Evolutionary conservation across 2,113 vertebrate genomes (phyloP).

Genomic region (Hyperoodon ampullatus): DNA sequence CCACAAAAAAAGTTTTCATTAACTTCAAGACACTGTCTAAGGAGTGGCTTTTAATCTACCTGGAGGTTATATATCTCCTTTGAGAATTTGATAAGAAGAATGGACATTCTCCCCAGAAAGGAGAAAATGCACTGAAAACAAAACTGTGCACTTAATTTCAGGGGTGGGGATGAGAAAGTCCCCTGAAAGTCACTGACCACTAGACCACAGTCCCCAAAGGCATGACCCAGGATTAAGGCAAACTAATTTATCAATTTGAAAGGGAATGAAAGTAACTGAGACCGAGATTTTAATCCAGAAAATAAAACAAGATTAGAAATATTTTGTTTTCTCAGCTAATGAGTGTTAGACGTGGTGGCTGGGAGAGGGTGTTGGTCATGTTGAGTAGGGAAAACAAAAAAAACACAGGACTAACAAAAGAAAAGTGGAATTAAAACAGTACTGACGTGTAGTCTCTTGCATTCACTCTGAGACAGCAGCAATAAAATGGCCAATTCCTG

Average conservation of each 20-base stretch:
- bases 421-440: background rate
- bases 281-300: constrained; percentile 29
- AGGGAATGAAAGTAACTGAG: background rate
- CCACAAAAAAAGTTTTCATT: background rate
- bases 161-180: background rate
- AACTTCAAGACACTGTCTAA: background rate
- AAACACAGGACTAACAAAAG: background rate
- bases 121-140: background rate
- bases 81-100: background rate
- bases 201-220: background rate
- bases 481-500: background rate
- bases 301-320: constrained; percentile 31
- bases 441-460: too few relatives aligned
- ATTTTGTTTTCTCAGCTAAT: background rate
- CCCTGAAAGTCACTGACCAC: background rate
- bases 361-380: background rate
- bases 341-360: background rate
- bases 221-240: background rate
- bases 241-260: constrained; percentile 21
- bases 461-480: background rate
- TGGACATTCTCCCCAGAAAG: background rate
- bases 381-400: background rate
- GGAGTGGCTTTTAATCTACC: background rate
- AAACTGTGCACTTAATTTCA: constrained; percentile 13
- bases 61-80: background rate